Evolutionary conservation across 2,888 invertebrate species (phyloP), one percentile per base, ranked within the genome.

Genomic region (Smittia aterrima): DNA sequence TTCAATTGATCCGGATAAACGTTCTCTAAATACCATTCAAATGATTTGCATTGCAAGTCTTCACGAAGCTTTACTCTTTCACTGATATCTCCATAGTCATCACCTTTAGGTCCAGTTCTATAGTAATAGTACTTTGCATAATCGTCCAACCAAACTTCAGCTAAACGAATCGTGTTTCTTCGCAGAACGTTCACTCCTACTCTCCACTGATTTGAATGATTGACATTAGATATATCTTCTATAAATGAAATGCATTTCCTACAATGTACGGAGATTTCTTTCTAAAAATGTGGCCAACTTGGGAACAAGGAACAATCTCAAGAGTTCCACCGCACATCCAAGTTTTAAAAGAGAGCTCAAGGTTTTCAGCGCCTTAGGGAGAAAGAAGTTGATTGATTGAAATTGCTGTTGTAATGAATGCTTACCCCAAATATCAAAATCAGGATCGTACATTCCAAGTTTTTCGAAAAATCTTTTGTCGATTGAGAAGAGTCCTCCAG

Each of bases 11-110:
- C 93, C 2, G 94, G 94, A 82, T 92, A 94, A 78, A 94, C 86
- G 80, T 88, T 92, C 79, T 92, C 89, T 81, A 94, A 85, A 82
- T 90, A 93, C 93, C 93, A 94, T 80, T 90, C 88, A 86, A 94
- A 94, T 75, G 87, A 86, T 81, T 93, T 92, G 83, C 93, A 94
- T 38, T 88, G 85, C 58, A 93, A 84, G 47, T 86, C 85, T 77
- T 89, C 84, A 75, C 93, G 84, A 75, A 94, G 83, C 25, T 85
- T 83, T 79, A 87, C 89, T 66, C 93, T 85, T 4, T 86, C 85
- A 20, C 86, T 85, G n/a, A 94, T 87, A 82, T 94, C 92, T 1
- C 93, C 93, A 82, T 85, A 92, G 79, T 93, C 90, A 66, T 92
- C 92, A n/a, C 92, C 92, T 79, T 91, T 58, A 7, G 13, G 4